These are phyloP conservation scores for Dolichotis patagonum DNA, from an alignment of 2,113 vertebrate genomes.

Conservation along the genomic window DNA sequence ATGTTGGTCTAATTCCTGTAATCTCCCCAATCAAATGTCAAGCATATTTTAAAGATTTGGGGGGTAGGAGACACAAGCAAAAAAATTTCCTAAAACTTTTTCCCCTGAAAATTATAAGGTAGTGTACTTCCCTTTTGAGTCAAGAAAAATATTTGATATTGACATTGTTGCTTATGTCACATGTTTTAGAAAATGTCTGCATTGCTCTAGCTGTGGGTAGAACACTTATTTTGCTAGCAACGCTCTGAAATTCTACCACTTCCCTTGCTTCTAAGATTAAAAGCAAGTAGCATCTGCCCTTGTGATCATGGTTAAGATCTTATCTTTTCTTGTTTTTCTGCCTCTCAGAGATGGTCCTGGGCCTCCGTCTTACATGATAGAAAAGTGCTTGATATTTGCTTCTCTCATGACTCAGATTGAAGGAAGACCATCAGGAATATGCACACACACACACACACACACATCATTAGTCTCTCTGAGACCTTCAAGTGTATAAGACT, in stretches of 20 bases:
- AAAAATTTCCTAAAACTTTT: background rate
- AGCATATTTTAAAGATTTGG: background rate
- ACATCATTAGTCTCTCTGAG: background rate
- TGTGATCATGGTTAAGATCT: conserved; percentile 58
- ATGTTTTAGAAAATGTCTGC: background rate
- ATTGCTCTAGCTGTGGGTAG: background rate
- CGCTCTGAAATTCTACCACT: conserved; percentile 55
- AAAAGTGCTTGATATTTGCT: conserved; percentile 37
- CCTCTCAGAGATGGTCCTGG: conserved; percentile 32
- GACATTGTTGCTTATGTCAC: background rate
- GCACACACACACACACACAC: too few relatives aligned
- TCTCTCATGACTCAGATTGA: background rate
- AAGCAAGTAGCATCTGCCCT: conserved; percentile 43
- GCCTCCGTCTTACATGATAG: background rate
- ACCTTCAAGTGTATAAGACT: background rate
- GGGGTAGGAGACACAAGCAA: background rate
- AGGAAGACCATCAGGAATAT: background rate
- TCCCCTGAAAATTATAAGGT: background rate
- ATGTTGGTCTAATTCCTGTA: background rate
- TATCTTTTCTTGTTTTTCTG: conserved; percentile 74
- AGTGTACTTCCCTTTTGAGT: conserved; percentile 17
- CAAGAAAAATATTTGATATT: background rate
- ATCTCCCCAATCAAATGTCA: background rate
- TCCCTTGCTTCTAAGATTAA: conserved; percentile 66
- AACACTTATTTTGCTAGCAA: conserved; percentile 53